Conservation (phyloP, 2,113 vertebrate species). For the Corythornis madagascariensis region DNA sequence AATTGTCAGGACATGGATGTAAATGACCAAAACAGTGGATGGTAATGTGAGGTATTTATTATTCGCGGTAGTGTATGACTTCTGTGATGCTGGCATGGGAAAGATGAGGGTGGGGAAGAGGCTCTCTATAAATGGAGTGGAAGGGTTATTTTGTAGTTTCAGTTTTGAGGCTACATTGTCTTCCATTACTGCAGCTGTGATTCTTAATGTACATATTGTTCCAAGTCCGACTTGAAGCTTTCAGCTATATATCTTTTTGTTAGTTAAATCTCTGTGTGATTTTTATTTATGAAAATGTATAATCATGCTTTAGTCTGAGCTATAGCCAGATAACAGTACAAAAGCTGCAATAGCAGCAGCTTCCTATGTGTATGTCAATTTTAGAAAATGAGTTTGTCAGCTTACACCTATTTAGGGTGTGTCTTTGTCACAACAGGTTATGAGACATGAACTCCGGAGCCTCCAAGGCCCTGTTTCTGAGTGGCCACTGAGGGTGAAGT, state of each 20-base stretch:
- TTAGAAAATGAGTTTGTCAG: neutral
- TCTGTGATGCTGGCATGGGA: neutral
- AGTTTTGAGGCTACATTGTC: neutral
- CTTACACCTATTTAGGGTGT: neutral
- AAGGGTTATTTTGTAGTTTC: neutral
- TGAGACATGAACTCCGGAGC: neutral
- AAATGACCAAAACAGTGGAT: neutral
- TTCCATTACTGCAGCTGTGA: neutral
- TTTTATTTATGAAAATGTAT: neutral
- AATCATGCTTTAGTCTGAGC: neutral
- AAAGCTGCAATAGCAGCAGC: neutral
- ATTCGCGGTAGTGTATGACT: neutral
- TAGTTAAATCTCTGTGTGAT: neutral
- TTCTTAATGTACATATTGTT: neutral
- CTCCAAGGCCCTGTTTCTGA: neutral
- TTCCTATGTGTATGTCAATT: neutral
- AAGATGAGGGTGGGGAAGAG: neutral
- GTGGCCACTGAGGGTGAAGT: neutral
- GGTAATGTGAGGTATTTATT: neutral
- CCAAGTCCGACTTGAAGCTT: neutral
- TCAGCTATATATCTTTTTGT: neutral
- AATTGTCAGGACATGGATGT: neutral
- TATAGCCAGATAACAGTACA: neutral
- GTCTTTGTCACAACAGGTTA: neutral
- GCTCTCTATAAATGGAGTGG: neutral